These are phyloP conservation scores for Galaxea fascicularis DNA, from an alignment of 92 coral and sea anemone species.

Conservation along the genomic window DNA sequence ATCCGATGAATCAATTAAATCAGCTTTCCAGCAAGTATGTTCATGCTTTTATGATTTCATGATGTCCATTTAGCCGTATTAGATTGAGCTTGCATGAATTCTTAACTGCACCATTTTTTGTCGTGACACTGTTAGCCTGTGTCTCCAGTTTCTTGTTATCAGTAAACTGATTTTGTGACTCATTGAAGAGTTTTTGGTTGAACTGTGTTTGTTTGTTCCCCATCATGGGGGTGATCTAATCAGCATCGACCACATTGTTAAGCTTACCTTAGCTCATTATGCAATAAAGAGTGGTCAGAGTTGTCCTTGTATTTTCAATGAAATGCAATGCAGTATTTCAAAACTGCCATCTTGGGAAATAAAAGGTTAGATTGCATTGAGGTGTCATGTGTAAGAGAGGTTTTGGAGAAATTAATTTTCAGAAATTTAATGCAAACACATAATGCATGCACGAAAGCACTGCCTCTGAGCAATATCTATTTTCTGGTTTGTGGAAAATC, in stretches of 20 bases:
- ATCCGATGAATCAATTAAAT: slow-evolving; percentile 56
- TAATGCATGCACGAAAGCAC: background rate
- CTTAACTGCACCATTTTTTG: slow-evolving; percentile 1
- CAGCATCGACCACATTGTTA: slow-evolving; percentile 6
- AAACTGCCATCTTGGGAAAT: background rate
- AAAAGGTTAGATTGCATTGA: background rate
- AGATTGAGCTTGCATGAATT: slow-evolving; percentile 22
- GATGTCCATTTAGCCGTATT: background rate
- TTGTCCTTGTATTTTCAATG: background rate
- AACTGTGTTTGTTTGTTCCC: background rate
- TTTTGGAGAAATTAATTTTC: background rate
- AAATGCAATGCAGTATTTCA: background rate
- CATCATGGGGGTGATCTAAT: background rate
- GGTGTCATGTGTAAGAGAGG: background rate
- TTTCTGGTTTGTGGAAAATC: background rate
- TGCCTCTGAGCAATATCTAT: background rate
- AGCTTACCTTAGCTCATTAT: slow-evolving; percentile 9
- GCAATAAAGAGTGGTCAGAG: background rate
- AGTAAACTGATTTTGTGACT: background rate
- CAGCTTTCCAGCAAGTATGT: slow-evolving; percentile 50
- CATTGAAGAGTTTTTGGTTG: background rate
- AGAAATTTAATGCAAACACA: background rate
- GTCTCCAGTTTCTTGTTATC: background rate
- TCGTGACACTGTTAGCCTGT: background rate
- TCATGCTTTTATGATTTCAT: background rate